A percentile compares a stretch with the other conserved stretches of the same genome.
Evolutionary conservation across 2,113 vertebrate species (phyloP).

Genomic region (Tachuris rubrigastra): DNA sequence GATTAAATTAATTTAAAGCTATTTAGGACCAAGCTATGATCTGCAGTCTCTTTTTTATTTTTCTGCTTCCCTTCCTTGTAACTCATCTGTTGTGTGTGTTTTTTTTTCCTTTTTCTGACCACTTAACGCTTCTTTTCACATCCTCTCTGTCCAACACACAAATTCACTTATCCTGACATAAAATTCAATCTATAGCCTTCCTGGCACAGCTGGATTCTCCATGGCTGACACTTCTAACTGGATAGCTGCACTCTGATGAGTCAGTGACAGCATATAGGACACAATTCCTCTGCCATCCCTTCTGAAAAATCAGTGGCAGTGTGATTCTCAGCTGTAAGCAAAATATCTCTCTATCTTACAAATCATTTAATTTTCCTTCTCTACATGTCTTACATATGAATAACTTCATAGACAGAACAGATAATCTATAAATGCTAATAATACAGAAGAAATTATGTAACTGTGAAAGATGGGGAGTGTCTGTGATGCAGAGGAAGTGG

Average conservation of each 20-base stretch:
- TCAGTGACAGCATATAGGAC: not conserved
- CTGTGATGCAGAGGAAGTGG: not conserved
- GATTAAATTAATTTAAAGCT: not conserved
- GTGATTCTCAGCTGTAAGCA: not conserved
- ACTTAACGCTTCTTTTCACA: not conserved
- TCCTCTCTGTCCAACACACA: not conserved
- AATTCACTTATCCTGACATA: not conserved
- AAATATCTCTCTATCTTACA: not conserved
- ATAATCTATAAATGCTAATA: not conserved
- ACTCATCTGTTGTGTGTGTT: fast-evolving
- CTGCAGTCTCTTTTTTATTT: not conserved
- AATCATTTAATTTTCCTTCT: not conserved
- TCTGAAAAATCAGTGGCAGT: not conserved
- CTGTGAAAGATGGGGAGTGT: not conserved
- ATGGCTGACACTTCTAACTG: not conserved
- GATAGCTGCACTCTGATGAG: not conserved
- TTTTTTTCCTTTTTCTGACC: not conserved
- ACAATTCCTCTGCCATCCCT: not conserved
- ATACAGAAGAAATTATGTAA: fast-evolving
- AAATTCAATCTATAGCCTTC: not conserved
- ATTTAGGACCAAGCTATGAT: not conserved
- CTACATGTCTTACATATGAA: not conserved
- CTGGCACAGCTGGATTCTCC: not conserved
- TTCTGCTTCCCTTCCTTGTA: not conserved
- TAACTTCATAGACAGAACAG: not conserved